Percentiles rank a stretch among this genome's conserved stretches.
phyloP scores from a whole-genome alignment of 2,113 vertebrate genomes.

The Erythrocercus mccallii region DNA sequence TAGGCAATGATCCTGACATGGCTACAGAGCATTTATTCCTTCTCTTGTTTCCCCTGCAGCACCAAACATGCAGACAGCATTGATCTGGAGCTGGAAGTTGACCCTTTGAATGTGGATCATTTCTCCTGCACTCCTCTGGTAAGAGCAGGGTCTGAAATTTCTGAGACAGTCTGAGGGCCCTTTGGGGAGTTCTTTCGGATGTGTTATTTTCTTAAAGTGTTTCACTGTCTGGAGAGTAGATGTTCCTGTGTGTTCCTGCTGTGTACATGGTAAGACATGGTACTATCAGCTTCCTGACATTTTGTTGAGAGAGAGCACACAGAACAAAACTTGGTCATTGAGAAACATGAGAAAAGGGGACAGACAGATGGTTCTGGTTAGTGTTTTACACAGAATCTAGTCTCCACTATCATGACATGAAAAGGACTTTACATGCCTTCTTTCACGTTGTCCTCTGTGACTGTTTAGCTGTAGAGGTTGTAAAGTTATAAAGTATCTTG shows the following conservation, averaged over 20 bases:
- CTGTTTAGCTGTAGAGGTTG: neutral
- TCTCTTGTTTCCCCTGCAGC: constrained; percentile 64
- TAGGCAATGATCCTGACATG: neutral
- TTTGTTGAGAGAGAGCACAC: neutral
- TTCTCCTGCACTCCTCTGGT: constrained; percentile 99
- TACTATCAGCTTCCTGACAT: neutral
- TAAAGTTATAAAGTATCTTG: neutral
- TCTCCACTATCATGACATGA: accelerated
- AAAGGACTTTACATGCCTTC: neutral
- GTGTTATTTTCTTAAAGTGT: neutral
- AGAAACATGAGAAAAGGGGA: neutral
- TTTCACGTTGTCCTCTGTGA: neutral
- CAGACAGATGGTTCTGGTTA: neutral
- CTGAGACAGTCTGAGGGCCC: neutral
- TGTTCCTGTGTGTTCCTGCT: neutral
- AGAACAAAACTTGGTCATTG: neutral
- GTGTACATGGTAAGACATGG: neutral
- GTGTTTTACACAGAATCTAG: neutral
- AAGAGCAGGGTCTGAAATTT: constrained; percentile 47
- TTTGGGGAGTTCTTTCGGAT: neutral
- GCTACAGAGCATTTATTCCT: neutral
- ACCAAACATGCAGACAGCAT: constrained; percentile 97
- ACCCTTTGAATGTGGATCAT: constrained; percentile 98
- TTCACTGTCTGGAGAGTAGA: neutral
- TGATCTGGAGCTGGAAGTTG: constrained; percentile 95